Base-by-base conservation (phyloP, 2,888 invertebrate genomes). In the Theretra japonica region DNA sequence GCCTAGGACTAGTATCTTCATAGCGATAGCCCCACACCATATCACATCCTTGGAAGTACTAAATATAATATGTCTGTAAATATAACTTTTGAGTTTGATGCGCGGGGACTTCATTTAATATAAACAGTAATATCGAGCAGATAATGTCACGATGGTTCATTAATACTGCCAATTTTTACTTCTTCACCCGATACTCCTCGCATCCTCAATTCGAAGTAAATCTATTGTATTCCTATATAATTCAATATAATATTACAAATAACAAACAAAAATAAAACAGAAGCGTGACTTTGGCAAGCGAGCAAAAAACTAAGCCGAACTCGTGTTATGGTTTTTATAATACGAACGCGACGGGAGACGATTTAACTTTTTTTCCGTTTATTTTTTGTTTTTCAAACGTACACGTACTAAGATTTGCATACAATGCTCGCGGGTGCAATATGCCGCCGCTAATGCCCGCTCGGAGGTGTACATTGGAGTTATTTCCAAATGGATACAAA, bases 341-440 rank as follows among this genome's bases (percentile, higher is more conserved):
- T 79, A 78, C 75, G 72, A 76, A 78, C 76, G 73, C 74, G 72
- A 59, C 70, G 28, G 69, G 68, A 50, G 59, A 70, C 57, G 75
- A 75, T 79, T 77, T 53, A n/a, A 33, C 50, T 71, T 65, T 58
- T 70, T 62, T 59, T 30, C 59, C 59, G 28, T 73, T 73, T 79
- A 79, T 77, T 84, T 86, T 88, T 88, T 90, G 88, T 88, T 84
- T 82, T 88, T 82, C 79, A 90, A 90, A 91, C 90, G 89, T 88
- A 93, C 93, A 94, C 90, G 93, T 91, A 84, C 84, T 77, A 65
- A 72, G 73, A 93, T 94, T 94, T 90, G 94, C 94, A 94, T 94
- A 94, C 94, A 94, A 94, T 94, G 89, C 87, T 74, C 68, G 72
- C 80, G 86, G 88, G 91, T 91, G 92, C 92, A 91, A 91, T 92